Conservation (phyloP, 2,888 invertebrate genomes). For the Plagodis dolabraria region DNA sequence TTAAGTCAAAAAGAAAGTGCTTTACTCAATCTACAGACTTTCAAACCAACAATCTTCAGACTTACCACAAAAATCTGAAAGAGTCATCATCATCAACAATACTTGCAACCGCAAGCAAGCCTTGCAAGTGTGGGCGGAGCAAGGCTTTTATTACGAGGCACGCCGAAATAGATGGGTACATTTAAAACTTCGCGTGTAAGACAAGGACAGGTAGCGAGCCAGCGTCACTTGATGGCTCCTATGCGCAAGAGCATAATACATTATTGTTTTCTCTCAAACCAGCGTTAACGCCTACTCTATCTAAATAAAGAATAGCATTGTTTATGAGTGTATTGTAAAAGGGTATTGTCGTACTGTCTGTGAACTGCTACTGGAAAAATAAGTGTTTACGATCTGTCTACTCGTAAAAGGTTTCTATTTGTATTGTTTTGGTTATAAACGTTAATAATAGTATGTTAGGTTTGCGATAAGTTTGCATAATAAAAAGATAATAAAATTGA, state of each 20-base stretch:
- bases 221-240: constrained; percentile 44
- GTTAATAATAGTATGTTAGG: neutral
- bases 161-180: constrained; percentile 51
- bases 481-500: no score
- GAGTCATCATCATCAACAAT: constrained; percentile 10
- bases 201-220: constrained; percentile 32
- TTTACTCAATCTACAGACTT: neutral
- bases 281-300: constrained; percentile 54
- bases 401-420: constrained; percentile 17
- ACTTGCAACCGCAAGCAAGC: constrained; percentile 12
- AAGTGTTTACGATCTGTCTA: constrained; percentile 25
- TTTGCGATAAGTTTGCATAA: neutral
- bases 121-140: constrained; percentile 53
- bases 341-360: constrained; percentile 25
- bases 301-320: constrained; percentile 49
- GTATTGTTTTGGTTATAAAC: constrained; percentile 9
- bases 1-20: neutral
- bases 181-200: constrained; percentile 43
- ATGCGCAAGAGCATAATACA: constrained; percentile 58
- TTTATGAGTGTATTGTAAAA: constrained; percentile 48
- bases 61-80: constrained; percentile 11
- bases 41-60: neutral
- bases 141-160: constrained; percentile 70
- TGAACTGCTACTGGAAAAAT: constrained; percentile 45
- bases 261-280: constrained; percentile 58